Conservation (phyloP, 2,113 vertebrate species). For the Tachycineta bicolor region DNA sequence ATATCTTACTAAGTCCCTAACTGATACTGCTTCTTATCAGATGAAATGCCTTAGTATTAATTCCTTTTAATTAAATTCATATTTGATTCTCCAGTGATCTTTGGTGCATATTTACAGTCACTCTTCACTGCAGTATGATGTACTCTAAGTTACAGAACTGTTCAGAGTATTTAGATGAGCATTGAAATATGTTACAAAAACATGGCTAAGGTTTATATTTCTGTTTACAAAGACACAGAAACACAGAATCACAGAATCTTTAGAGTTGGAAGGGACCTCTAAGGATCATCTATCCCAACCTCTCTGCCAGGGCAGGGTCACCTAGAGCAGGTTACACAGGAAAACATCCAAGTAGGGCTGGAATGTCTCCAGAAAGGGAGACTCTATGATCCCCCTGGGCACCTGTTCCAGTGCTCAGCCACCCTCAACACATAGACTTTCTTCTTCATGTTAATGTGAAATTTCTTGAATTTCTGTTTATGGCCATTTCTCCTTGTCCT, state of each 20-base stretch:
- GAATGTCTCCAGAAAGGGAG: background rate
- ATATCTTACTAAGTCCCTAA: conserved; percentile 53
- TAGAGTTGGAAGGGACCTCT: background rate
- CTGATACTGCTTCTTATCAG: conserved; percentile 61
- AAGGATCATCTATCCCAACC: fast-evolving
- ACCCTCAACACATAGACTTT: background rate
- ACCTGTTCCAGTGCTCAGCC: background rate
- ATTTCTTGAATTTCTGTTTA: background rate
- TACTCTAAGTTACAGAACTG: background rate
- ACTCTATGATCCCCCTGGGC: fast-evolving
- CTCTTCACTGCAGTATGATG: background rate
- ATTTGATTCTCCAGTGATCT: conserved; percentile 24
- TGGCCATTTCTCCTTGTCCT: fast-evolving
- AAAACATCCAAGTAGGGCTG: background rate
- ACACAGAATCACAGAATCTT: background rate
- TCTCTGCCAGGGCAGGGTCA: background rate
- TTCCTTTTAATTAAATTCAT: conserved; percentile 62
- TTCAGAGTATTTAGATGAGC: background rate
- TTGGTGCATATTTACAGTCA: background rate
- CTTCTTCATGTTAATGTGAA: background rate
- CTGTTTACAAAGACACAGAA: background rate
- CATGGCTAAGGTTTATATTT: background rate
- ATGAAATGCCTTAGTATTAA: conserved; percentile 59
- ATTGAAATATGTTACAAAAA: background rate
- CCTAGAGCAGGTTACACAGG: background rate